Evolutionary conservation across 2,113 vertebrate species (phyloP).

Genomic region (Synodontis membranacea): DNA sequence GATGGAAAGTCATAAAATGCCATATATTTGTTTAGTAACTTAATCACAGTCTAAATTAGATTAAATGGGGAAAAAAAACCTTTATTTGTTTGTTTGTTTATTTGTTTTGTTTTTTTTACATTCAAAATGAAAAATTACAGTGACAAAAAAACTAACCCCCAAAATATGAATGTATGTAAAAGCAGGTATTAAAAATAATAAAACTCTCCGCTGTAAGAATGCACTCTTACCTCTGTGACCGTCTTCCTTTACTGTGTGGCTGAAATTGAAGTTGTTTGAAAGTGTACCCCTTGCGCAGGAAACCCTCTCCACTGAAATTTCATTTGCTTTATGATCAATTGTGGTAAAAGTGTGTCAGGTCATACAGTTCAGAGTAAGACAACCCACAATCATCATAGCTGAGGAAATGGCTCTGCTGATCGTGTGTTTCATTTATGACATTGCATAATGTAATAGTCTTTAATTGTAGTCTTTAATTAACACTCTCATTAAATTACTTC

Average conservation of each 20-base stretch:
- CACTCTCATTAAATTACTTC: background rate
- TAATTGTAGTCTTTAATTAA: background rate
- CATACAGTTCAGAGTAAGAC: slow-evolving; percentile 9
- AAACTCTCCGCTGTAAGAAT: background rate
- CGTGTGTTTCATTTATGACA: background rate
- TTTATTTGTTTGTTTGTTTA: too few relatives aligned
- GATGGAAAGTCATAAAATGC: background rate
- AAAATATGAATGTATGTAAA: background rate
- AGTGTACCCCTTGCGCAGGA: background rate
- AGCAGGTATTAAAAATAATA: background rate
- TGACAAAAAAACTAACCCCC: too few relatives aligned
- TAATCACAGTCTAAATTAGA: too few relatives aligned
- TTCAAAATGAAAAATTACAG: too few relatives aligned
- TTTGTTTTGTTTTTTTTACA: too few relatives aligned
- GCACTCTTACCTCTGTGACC: slow-evolving; percentile 29
- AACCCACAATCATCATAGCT: background rate
- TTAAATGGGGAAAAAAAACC: too few relatives aligned
- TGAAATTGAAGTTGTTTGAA: background rate
- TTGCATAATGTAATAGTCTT: background rate
- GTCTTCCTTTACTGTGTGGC: background rate
- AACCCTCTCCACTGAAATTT: background rate
- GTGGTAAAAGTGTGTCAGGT: slow-evolving; percentile 1
- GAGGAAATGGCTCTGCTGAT: background rate
- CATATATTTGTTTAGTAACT: background rate
- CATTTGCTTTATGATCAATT: background rate